Conservation (phyloP, 2,113 vertebrate genomes). For the Hiodon tergisus region DNA sequence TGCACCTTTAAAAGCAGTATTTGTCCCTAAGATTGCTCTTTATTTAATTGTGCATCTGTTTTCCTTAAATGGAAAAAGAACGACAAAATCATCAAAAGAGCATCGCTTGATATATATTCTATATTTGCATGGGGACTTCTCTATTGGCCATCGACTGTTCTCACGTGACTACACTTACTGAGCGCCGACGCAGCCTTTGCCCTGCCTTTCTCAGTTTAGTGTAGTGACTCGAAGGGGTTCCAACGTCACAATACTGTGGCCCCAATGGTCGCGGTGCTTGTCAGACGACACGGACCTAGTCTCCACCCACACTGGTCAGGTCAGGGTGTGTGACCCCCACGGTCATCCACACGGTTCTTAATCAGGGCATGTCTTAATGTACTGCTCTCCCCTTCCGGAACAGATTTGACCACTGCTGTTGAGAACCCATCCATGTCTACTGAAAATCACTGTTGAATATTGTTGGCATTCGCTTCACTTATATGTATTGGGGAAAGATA, state of each 20-base stretch:
- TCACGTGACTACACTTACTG: conserved; percentile 5
- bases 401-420: too few relatives aligned
- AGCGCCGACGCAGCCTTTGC: neutral
- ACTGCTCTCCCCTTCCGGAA: too few relatives aligned
- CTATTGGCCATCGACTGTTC: conserved; percentile 10
- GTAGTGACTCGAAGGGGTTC: neutral
- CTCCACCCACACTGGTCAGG: neutral
- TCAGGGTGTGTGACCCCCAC: neutral
- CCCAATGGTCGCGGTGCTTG: neutral
- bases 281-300: too few relatives aligned
- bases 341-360: too few relatives aligned
- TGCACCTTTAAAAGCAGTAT: neutral
- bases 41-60: neutral
- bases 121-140: conserved; percentile 20
- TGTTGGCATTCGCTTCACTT: neutral
- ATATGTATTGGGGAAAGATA: neutral
- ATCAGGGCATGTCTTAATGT: too few relatives aligned
- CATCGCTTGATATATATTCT: conserved; percentile 9
- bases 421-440: too few relatives aligned
- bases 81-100: neutral
- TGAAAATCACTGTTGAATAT: too few relatives aligned
- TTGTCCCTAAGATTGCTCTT: conserved; percentile 9
- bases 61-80: neutral
- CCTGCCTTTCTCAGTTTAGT: neutral
- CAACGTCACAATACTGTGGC: neutral